A percentile compares a stretch with the other conserved stretches of the same genome.
These are phyloP conservation scores for Colinus virginianus DNA, from an alignment of 2,113 vertebrate genomes.

Conservation along the genomic window DNA sequence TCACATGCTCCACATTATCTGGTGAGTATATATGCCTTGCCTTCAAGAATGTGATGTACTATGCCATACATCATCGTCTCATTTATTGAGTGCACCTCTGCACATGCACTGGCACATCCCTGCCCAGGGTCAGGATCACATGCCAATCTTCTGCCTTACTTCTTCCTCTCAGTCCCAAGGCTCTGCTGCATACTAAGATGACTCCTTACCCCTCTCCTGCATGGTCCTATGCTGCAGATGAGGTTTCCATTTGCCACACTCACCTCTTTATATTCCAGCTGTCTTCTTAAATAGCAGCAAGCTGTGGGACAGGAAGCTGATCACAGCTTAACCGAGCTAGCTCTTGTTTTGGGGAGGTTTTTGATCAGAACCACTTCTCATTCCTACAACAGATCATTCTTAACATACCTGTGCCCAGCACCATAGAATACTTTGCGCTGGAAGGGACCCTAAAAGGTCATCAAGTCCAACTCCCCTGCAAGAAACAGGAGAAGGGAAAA, in stretches of 20 bases:
- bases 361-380: background rate
- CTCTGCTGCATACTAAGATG: background rate
- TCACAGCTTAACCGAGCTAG: background rate
- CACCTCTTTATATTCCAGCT: background rate
- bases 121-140: conserved; percentile 42
- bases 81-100: conserved; percentile 62
- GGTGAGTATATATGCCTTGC: conserved; percentile 68
- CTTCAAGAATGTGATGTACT: conserved; percentile 67
- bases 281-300: background rate
- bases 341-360: background rate
- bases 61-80: conserved; percentile 52
- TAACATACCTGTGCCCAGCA: background rate
- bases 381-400: background rate
- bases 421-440: no score
- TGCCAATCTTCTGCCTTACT: background rate
- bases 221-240: rapidly evolving
- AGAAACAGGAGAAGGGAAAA: background rate
- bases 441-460: no score
- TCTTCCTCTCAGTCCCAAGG: background rate
- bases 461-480: no score
- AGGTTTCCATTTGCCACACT: background rate
- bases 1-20: conserved; percentile 65
- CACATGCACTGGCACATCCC: background rate
- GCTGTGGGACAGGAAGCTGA: background rate
- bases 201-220: background rate